Conservation (phyloP, 2,113 vertebrate species). For the Microcebus lehilahytsara region DNA sequence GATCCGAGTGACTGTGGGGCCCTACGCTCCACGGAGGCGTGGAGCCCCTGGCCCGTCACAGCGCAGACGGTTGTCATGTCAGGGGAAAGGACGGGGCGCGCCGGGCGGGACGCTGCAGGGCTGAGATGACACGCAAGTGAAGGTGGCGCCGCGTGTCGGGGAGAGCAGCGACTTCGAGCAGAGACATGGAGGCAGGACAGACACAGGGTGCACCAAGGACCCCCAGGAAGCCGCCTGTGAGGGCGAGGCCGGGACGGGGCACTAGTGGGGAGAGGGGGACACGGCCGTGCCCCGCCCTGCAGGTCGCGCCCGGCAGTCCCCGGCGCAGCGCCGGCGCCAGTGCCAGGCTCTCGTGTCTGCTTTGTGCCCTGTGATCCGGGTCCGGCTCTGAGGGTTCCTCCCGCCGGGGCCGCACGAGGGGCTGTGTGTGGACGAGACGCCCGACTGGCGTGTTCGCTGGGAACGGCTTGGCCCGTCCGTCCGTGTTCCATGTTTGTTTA, state of each 20-base stretch:
- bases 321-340: fast-evolving
- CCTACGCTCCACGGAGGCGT: fast-evolving
- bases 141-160: fast-evolving
- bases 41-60: fast-evolving
- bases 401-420: fast-evolving
- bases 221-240: fast-evolving
- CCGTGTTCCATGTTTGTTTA: neutral
- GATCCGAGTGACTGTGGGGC: fast-evolving
- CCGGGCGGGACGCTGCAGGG: neutral
- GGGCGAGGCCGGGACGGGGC: fast-evolving
- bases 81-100: fast-evolving
- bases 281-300: neutral
- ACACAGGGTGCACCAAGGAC: fast-evolving
- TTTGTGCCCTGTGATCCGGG: too few relatives aligned
- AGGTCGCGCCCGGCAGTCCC: fast-evolving
- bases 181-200: fast-evolving
- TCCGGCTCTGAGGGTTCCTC: fast-evolving
- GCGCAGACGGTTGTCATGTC: fast-evolving
- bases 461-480: neutral
- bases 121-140: neutral
- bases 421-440: too few relatives aligned
- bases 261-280: fast-evolving
- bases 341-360: fast-evolving
- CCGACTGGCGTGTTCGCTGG: too few relatives aligned
- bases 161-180: neutral